Base-by-base conservation (phyloP, 2,888 invertebrate species). In the Ypsolopha sequella region DNA sequence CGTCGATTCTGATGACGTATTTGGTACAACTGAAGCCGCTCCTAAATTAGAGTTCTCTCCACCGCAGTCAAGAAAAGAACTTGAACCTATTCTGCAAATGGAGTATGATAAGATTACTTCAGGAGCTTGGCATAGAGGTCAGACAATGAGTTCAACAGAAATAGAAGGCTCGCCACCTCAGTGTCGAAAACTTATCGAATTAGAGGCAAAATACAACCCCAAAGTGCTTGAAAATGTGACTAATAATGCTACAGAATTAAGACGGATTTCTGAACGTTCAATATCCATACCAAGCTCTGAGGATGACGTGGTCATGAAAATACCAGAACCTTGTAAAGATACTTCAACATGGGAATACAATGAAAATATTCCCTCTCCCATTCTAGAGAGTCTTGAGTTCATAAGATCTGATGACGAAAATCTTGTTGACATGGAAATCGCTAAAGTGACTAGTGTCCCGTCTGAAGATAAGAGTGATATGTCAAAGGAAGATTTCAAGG, bases 101-200 rank as follows among this genome's bases (percentile, higher is more conserved):
- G 92, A 93, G 67, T 92, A 92, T 52, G 92, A 92, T 66, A 89
- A 92, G 62, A 88, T 90, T 8, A 90, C 90, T 14, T 90, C 90
- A 1, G 90, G 90, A 0, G 90, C 90, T 34, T 90, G 90, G 90
- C 90, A 90, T 51, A 82, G 90, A 58, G 90, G 90, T 0, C 92
- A 92, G 73, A 91, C 91, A 0, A 92, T 93, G 92, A 92, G 92
- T 59, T 92, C 92, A 0, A 93, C 92, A 0, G 92, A 93, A 85
- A 92, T 93, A 6, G 92, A 93, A 72, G 92, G 92, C 0, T 93
- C 92, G 0, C 92, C 92, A 0, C 92, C 92, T 0, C 92, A 92
- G 59, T 92, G 92, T 57, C 81, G 92, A 6, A 91, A 92, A 58
- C 65, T 90, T 36, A 88, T 89, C 1, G 90, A 90, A 59, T 71